These are phyloP conservation scores for Clitarchus hookeri DNA, from an alignment of 2,888 invertebrate species.

Conservation along the genomic window DNA sequence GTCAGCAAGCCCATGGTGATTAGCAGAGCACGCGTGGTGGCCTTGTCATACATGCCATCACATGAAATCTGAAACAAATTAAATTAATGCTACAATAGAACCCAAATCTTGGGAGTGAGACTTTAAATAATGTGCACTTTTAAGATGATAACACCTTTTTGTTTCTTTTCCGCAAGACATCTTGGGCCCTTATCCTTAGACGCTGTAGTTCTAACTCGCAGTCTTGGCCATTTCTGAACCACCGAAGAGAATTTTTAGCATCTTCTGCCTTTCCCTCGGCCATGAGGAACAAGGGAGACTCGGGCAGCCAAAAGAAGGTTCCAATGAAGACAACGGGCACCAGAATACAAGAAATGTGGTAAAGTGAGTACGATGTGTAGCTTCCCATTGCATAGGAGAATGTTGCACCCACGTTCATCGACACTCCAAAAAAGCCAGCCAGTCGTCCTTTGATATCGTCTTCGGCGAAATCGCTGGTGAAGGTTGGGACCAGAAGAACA, in stretches of 20 bases:
- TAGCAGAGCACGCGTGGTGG: background rate
- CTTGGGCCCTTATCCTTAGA: background rate
- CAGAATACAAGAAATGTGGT: no score
- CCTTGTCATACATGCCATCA: background rate
- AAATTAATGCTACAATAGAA: no score
- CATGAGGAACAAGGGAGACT: slow-evolving; percentile 15
- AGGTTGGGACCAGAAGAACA: background rate
- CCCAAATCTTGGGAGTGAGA: no score
- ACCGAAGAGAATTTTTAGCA: background rate
- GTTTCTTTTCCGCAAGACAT: background rate
- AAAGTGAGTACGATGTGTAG: background rate
- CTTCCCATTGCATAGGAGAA: background rate
- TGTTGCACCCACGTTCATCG: background rate
- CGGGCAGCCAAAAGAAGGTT: background rate
- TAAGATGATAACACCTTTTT: background rate
- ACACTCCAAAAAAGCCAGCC: background rate
- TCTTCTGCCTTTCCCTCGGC: background rate
- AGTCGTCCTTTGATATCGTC: background rate
- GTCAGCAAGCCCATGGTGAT: background rate
- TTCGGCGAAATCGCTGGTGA: slow-evolving; percentile 4
- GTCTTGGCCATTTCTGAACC: background rate
- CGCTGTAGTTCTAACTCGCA: background rate
- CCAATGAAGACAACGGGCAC: background rate
- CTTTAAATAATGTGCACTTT: no score
- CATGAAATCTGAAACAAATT: no score